Conservation (phyloP, 2,888 invertebrate genomes). For the Aspidiotus destructor region DNA sequence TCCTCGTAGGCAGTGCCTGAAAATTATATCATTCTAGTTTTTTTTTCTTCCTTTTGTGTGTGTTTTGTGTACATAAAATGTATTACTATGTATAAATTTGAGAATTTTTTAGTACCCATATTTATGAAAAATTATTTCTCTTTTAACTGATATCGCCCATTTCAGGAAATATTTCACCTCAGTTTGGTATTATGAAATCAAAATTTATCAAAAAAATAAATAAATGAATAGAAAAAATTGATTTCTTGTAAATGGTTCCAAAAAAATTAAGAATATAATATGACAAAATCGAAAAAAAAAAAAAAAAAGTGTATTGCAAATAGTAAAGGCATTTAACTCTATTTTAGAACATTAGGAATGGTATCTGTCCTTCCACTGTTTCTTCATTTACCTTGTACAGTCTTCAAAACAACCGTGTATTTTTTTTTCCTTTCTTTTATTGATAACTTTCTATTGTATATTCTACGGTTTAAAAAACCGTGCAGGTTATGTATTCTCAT, state of each 20-base stretch:
- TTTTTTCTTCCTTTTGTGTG: not conserved
- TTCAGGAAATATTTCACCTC: not conserved
- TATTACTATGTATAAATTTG: not conserved
- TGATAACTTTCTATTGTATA: not conserved
- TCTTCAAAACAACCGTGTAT: no score
- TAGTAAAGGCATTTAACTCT: not conserved
- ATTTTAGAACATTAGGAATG: not conserved
- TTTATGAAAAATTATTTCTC: not conserved
- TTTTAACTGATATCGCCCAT: not conserved
- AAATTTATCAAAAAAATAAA: not conserved
- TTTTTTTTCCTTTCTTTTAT: not conserved
- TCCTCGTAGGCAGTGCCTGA: not conserved
- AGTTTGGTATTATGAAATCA: not conserved
- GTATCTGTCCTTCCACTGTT: not conserved
- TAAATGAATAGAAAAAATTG: not conserved
- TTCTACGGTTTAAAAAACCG: not conserved
- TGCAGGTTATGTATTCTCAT: not conserved
- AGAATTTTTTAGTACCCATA: not conserved
- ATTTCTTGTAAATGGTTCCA: no score
- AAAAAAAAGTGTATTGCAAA: not conserved
- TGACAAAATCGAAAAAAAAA: not conserved
- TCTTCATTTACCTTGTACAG: not conserved
- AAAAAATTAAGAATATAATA: no score
- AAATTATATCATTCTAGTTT: not conserved
- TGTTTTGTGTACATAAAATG: not conserved